Evolutionary conservation across 2,888 invertebrate genomes (phyloP), one percentile per base, ranked within the genome.

Genomic region (Plebejus anna): DNA sequence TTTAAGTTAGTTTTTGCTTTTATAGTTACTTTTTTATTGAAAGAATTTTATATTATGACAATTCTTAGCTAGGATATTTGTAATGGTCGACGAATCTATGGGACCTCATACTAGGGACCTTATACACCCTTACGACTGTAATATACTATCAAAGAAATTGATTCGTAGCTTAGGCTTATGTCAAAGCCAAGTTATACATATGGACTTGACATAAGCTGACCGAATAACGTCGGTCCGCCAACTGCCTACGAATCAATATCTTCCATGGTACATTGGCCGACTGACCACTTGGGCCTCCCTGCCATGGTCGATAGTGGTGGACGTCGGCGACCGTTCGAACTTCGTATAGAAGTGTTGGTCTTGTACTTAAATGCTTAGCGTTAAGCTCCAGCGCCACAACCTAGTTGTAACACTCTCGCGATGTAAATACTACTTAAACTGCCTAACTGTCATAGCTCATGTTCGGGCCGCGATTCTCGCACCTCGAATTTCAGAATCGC

Each of bases 321-420:
- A 11, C 9, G 61, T 61, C 61, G 28, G 28, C 28, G 28, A 22
- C 28, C 28, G 61, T 61, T 61, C 28, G 9, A 61, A 4, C 61
- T 61, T 61, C 61, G 28, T 28, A 28, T 28, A 61, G 28, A 61
- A 61, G 61, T 61, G 36, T 38, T 70, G 36, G 36, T 70, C 38
- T 70, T 38, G 70, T 70, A 70, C 70, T 70, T 70, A 70, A 70
- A 70, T 70, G 70, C 32, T 70, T 36, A 70, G 36, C 70, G 38
- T 38, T 13, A 38, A 36, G 38, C 32, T n/a, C 70, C 28, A 28
- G 70, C 70, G 61, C 70, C 70, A 16, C 61, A 61, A 28, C 11
- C 61, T 28, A 28, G 61, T 11, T 28, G 28, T 28, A 61, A 61
- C 11, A 28, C 57, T 59, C 61, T 28, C 22, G 9, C 61, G 28